phyloP scores from a whole-genome alignment of 2,888 invertebrate species.

The Aphrophora alni region DNA sequence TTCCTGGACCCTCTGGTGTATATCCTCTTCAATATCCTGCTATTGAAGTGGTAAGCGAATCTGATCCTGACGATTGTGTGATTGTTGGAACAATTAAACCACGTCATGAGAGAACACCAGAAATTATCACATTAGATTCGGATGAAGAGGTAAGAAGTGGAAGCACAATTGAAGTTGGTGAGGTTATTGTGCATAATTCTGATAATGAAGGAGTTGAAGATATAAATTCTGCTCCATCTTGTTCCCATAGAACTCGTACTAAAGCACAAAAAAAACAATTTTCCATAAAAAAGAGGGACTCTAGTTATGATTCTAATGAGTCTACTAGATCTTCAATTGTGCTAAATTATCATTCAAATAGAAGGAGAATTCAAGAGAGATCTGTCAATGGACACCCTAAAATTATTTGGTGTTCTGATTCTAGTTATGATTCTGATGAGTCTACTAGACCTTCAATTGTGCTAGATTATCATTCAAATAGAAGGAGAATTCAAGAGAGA shows the following conservation, averaged over 20 bases:
- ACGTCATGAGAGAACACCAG: constrained; percentile 70
- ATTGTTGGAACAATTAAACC: constrained; percentile 72
- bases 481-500: neutral
- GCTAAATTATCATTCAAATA: neutral
- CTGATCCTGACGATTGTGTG: constrained; percentile 59
- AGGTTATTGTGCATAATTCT: neutral
- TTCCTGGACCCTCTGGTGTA: constrained; percentile 43
- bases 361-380: neutral
- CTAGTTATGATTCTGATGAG: neutral
- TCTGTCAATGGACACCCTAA: neutral
- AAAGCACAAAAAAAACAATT: neutral
- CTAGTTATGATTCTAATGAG: neutral
- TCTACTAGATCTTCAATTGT: neutral
- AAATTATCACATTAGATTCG: constrained; percentile 66
- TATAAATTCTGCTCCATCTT: neutral
- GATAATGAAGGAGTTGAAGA: neutral
- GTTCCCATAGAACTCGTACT: neutral
- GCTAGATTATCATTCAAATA: neutral
- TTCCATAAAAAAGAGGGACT: neutral
- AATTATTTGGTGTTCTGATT: neutral
- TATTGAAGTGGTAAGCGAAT: neutral
- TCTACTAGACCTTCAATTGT: neutral
- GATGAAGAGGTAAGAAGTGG: constrained; percentile 62
- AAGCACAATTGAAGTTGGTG: neutral
- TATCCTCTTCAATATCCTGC: no score